Conservation (phyloP, 1,140 invertebrate species). For the Euura saliciscinereae region DNA sequence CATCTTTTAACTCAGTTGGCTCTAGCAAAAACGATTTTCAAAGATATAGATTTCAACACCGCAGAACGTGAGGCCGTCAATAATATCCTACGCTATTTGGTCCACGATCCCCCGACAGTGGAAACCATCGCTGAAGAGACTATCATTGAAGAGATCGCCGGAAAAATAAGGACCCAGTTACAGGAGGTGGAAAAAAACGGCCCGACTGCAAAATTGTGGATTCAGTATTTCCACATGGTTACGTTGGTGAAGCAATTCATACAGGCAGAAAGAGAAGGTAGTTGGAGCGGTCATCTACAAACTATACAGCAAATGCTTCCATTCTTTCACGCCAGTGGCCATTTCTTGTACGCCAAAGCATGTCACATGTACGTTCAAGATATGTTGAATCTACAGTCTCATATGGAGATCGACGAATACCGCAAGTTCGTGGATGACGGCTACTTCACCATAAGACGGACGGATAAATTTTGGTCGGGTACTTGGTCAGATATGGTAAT, state of each 20-base stretch:
- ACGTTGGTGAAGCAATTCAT: constrained; percentile 36
- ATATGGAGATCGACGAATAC: constrained; percentile 37
- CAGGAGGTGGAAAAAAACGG: constrained; percentile 20
- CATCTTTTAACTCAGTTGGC: constrained; percentile 43
- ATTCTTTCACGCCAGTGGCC: constrained; percentile 46
- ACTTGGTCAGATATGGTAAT: constrained; percentile 51
- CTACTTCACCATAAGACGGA: constrained; percentile 45
- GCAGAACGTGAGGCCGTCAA: constrained; percentile 15
- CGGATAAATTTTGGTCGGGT: constrained; percentile 51
- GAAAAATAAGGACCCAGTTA: background rate
- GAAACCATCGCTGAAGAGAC: constrained; percentile 13
- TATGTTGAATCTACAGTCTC: constrained; percentile 47
- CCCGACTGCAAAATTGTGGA: constrained; percentile 38
- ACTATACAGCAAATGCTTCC: constrained; percentile 45
- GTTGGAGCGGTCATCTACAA: constrained; percentile 39
- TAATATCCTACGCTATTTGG: constrained; percentile 12
- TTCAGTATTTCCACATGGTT: constrained; percentile 44
- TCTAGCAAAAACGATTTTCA: constrained; percentile 42
- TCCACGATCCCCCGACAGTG: constrained; percentile 23
- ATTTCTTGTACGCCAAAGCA: constrained; percentile 44
- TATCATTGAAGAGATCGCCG: background rate
- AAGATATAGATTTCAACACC: constrained; percentile 27
- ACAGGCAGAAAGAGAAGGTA: constrained; percentile 32
- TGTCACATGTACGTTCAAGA: constrained; percentile 42
- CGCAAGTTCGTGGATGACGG: constrained; percentile 39